Evolutionary conservation across 2,113 vertebrate genomes (phyloP).

Genomic region (Bothrops jararaca): DNA sequence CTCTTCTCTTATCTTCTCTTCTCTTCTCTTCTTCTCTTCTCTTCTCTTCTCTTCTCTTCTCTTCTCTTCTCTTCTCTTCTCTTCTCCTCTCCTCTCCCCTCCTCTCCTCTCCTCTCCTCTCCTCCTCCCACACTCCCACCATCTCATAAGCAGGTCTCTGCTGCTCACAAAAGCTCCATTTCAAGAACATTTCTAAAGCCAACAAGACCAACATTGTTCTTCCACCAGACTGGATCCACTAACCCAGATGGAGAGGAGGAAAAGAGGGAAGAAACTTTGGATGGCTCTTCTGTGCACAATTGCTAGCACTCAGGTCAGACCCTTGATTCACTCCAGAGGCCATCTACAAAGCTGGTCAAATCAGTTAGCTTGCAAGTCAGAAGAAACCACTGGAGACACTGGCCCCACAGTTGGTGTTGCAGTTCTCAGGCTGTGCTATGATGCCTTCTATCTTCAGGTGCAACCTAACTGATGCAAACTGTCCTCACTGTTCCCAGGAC

Average conservation of each 20-base stretch:
- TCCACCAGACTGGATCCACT: neutral
- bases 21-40: too few species aligned
- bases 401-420: neutral
- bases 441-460: neutral
- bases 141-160: neutral
- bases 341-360: neutral
- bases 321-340: neutral
- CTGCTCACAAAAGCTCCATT: neutral
- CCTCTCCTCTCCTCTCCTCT: too few species aligned
- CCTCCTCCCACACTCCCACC: neutral
- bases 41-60: too few species aligned
- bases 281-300: neutral
- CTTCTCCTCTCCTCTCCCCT: too few species aligned
- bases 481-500: neutral
- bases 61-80: too few species aligned
- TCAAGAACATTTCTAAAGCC: neutral
- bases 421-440: neutral
- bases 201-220: neutral
- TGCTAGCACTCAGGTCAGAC: neutral
- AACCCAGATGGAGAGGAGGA: neutral
- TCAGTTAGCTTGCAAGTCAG: neutral
- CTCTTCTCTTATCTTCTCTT: too few species aligned
- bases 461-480: neutral
- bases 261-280: neutral
- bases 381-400: neutral